phyloP scores from a whole-genome alignment of 2,113 vertebrate genomes.

The Daphoenositta chrysoptera region DNA sequence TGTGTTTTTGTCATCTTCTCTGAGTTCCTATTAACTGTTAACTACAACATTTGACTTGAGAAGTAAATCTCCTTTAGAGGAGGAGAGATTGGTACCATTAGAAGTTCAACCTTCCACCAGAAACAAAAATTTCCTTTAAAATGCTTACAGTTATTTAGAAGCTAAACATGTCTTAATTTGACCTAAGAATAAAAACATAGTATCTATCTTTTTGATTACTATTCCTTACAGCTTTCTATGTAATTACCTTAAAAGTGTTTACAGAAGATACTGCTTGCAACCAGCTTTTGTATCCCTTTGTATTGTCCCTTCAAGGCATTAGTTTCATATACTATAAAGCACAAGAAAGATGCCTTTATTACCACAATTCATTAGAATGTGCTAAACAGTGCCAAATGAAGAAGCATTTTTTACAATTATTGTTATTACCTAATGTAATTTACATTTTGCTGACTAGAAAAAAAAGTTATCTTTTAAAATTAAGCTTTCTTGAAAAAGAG shows the following conservation, averaged over 20 bases:
- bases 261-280: neutral
- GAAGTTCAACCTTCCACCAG: neutral
- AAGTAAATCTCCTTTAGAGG: neutral
- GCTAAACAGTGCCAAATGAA: slow-evolving; percentile 34
- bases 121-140: neutral
- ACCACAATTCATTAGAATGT: slow-evolving; percentile 31
- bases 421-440: slow-evolving; percentile 42
- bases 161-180: neutral
- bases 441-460: slow-evolving; percentile 7
- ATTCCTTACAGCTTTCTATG: neutral
- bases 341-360: slow-evolving; percentile 39
- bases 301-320: slow-evolving; percentile 17
- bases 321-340: neutral
- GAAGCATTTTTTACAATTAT: slow-evolving; percentile 31
- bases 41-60: neutral
- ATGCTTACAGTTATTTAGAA: neutral
- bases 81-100: neutral
- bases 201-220: neutral
- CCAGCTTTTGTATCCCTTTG: neutral
- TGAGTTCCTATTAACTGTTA: neutral
- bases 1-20: neutral
- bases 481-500: neutral
- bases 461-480: neutral
- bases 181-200: neutral
- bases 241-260: slow-evolving; percentile 44